Evolutionary conservation across 2,797 vertebrate genomes (phyloP), one percentile per base, ranked within the genome.

Genomic region (Lithobates pipiens): DNA sequence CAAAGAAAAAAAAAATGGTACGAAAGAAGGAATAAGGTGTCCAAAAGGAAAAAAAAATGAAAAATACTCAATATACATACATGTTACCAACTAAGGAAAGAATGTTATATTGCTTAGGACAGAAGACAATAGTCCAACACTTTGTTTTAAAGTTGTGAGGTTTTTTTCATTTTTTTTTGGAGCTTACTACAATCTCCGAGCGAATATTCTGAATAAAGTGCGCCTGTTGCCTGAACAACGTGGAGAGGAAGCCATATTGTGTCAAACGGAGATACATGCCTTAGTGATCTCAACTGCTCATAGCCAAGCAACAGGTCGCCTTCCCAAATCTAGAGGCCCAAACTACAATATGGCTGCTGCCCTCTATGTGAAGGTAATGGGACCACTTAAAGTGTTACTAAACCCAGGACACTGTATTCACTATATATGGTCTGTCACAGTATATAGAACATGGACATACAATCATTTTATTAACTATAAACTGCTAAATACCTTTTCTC

Each of bases 91-190:
- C 21, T 16, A 27, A 65, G 32, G 57, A 5, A 42, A 25, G 13
- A 57, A 6, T 10, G 65, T 69, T 50, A n/a, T 44, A 82, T 82
- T 82, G 80, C 70, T 73, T 21, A 10, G 23, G 79, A n/a, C 21
- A 71, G 46, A 23, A 27, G 46, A 42, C 29, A 25, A 27, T 57
- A 18, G 16, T 21, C 5, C 32, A 3, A 69, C 39, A 32, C 2
- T 16, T 36, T 23, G 13, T n/a, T n/a, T 13, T 34, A n/a, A 70
- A 18, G 32, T 32, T 39, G 16, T 39, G 13, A 18, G 46, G 46
- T 18, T 54, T 16, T 46, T 11, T 11, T 39, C 39, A 39, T 39
- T 46, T 46, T 46, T 32, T 32, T 32, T 0, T 54, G 13, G 4
- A 5, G 16, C 50, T 5, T 1, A 16, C 3, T 23, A n/a, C 29